Evolutionary conservation across 2,113 vertebrate species (phyloP).

Genomic region (Pseudopipra pipra): DNA sequence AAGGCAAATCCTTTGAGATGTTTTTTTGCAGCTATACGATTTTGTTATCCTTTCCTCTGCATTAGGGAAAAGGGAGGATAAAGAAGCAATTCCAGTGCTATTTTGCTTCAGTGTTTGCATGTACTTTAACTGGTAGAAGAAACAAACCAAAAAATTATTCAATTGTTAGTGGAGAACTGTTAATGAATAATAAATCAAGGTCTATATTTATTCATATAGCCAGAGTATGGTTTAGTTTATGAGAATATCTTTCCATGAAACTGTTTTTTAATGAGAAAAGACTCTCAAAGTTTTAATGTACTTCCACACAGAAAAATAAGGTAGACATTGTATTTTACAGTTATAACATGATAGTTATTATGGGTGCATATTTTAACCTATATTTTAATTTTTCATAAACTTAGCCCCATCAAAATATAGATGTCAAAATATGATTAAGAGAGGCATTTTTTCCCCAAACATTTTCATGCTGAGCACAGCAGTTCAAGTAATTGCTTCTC

Average conservation of each 20-base stretch:
- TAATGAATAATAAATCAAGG: slow-evolving; percentile 4
- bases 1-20: not conserved
- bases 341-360: not conserved
- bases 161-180: not conserved
- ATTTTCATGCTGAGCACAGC: slow-evolving; percentile 58
- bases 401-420: slow-evolving; percentile 30
- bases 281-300: not conserved
- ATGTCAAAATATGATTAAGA: slow-evolving; percentile 63
- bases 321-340: not conserved
- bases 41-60: not conserved
- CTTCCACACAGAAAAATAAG: not conserved
- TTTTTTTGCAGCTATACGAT: fast-evolving
- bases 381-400: slow-evolving; percentile 3
- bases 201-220: not conserved
- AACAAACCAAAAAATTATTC: not conserved
- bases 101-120: not conserved
- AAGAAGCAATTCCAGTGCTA: not conserved
- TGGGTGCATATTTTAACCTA: not conserved
- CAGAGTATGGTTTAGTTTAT: not conserved
- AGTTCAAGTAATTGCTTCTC: slow-evolving; percentile 61
- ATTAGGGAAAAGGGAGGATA: not conserved
- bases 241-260: not conserved
- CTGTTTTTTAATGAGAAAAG: not conserved
- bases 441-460: slow-evolving; percentile 19
- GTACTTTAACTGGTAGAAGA: not conserved